These are phyloP conservation scores for Cynaeus angustus DNA, from an alignment of 2,888 invertebrate species.

Conservation along the genomic window DNA sequence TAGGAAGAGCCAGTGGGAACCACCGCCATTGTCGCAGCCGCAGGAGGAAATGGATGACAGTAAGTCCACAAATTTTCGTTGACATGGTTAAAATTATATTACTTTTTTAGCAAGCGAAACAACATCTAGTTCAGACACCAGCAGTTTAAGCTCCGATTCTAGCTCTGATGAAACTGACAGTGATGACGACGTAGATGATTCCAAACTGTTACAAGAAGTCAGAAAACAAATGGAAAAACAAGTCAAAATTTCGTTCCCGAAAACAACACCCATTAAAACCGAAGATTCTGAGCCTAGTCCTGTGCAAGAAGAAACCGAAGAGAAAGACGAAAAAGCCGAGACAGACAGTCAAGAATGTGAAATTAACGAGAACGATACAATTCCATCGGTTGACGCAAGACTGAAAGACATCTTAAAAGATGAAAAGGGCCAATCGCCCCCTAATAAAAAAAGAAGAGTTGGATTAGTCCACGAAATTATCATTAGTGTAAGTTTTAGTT, in stretches of 20 bases:
- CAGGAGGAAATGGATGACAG: slow-evolving; percentile 59
- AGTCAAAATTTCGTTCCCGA: slow-evolving; percentile 52
- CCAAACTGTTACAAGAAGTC: slow-evolving; percentile 67
- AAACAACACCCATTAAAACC: slow-evolving; percentile 56
- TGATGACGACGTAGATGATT: slow-evolving; percentile 70
- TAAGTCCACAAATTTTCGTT: slow-evolving; percentile 55
- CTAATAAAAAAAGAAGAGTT: slow-evolving; percentile 71
- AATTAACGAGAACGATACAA: slow-evolving; percentile 57
- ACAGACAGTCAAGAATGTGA: slow-evolving; percentile 60
- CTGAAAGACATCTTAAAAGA: slow-evolving; percentile 59
- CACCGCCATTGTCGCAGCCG: slow-evolving; percentile 71
- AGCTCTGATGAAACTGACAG: slow-evolving; percentile 73
- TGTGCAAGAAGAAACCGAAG: slow-evolving; percentile 56
- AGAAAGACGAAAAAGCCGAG: slow-evolving; percentile 60
- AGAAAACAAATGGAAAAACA: slow-evolving; percentile 63
- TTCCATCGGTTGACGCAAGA: slow-evolving; percentile 17
- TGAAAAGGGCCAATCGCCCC: slow-evolving; percentile 59
- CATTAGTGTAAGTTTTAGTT: slow-evolving; percentile 76
- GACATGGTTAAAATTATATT: no score
- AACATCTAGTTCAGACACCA: slow-evolving; percentile 68
- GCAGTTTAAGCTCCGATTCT: slow-evolving; percentile 70
- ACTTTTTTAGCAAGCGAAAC: slow-evolving; percentile 65
- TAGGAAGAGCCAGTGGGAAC: slow-evolving; percentile 86
- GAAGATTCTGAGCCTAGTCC: slow-evolving; percentile 60
- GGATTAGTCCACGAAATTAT: slow-evolving; percentile 78